Percentiles rank a stretch among this genome's conserved stretches.
phyloP scores from a whole-genome alignment of 2,113 vertebrate species.

The Turnix velox region DNA sequence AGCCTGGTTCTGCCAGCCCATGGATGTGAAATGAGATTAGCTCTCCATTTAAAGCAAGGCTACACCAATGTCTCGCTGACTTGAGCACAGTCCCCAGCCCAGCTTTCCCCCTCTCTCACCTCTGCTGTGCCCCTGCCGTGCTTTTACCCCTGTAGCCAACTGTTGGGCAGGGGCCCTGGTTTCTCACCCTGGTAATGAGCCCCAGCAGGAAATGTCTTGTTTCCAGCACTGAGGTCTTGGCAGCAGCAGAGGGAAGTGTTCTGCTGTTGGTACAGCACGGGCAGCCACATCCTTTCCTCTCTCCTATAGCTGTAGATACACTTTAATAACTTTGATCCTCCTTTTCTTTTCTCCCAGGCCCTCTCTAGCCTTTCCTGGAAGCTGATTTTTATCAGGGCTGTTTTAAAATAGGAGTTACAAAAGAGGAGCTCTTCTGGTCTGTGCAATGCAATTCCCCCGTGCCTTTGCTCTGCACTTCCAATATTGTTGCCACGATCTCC shows the following conservation, averaged over 20 bases:
- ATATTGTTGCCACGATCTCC: not conserved
- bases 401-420: not conserved
- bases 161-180: not conserved
- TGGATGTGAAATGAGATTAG: not conserved
- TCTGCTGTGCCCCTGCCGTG: too few species aligned
- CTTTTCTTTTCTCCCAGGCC: constrained; percentile 29
- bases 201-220: not conserved
- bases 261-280: not conserved
- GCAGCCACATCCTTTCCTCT: not conserved
- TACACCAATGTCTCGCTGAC: not conserved
- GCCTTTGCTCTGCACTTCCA: rapidly evolving
- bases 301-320: not conserved
- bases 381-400: not conserved
- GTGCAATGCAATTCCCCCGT: not conserved
- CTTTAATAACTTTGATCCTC: constrained; percentile 26
- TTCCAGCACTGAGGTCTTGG: not conserved
- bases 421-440: not conserved
- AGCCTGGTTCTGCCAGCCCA: not conserved
- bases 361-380: constrained; percentile 31
- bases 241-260: not conserved
- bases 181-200: not conserved
- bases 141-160: not conserved
- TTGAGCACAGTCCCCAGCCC: rapidly evolving
- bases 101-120: not conserved
- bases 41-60: not conserved